A percentile compares a stretch with the other conserved stretches of the same genome.
Conservation (phyloP, 2,113 vertebrate genomes). For the Zonotrichia leucophrys region DNA sequence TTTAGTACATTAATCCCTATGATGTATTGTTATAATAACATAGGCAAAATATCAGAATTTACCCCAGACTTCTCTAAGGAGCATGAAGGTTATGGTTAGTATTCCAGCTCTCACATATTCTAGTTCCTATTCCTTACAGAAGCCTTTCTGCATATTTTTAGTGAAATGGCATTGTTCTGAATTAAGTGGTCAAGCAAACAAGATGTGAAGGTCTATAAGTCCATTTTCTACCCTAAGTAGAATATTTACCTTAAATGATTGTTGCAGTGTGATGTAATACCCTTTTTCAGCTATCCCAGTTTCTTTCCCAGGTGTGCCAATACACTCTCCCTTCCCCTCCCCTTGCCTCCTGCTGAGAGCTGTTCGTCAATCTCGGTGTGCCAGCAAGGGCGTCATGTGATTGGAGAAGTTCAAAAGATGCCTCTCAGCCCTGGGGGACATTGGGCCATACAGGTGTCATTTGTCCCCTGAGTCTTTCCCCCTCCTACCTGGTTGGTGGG, state of each 20-base stretch:
- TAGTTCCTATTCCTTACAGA: not conserved
- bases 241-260: not conserved
- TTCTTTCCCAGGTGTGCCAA: no score
- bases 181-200: not conserved
- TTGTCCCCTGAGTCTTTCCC: no score
- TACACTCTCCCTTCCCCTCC: no score
- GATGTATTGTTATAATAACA: not conserved
- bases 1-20: not conserved
- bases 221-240: not conserved
- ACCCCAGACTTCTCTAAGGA: not conserved
- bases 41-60: not conserved
- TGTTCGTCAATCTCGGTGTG: no score
- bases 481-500: no score
- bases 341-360: no score
- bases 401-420: no score
- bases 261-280: no score
- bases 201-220: not conserved
- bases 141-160: not conserved
- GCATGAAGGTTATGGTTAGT: fast-evolving
- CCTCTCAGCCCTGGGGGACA: no score
- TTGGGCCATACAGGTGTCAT: no score
- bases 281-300: no score
- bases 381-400: no score
- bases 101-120: not conserved
- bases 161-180: not conserved